Base-by-base conservation (phyloP, 2,888 invertebrate genomes). In the Meganola albula region DNA sequence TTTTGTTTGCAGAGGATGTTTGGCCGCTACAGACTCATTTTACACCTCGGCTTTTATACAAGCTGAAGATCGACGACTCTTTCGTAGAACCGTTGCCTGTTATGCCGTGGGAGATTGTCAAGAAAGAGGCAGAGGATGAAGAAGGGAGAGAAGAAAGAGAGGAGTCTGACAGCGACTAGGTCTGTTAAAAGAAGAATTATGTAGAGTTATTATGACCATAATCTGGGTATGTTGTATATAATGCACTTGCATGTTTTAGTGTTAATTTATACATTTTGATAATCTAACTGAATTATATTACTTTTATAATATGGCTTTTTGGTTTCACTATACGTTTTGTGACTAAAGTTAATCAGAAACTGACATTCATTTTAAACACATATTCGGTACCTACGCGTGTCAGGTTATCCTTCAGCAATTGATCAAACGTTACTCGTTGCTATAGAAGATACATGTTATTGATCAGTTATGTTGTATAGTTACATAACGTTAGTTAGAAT, bases 81-180 rank as follows among this genome's bases (percentile, higher is more conserved):
- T 85, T 85, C 40, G 85, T 85, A 35, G 78, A 84, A 31, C 80
- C 78, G 0, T 53, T 85, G 10, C 85, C 85, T 0, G 69, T 82
- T 10, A 84, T 84, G 85, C 77, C 83, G 0, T 85, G 85, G 85
- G 84, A 85, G 41, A 40, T 67, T 11, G 67, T 66, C 4, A 70
- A 74, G 42, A 69, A 74, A 30, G 69, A 74, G 3, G 59, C 48
- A 8, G 74, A 74, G 12, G 80, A 75, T 0, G 71, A 71, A 1
- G 47, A 74, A 34, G 42, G 30, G 22, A 67, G 74, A 11, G 73
- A 74, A 12, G 52, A 67, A 40, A 65, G 57, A 8, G 64, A 35
- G 1, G 71, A 61, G 31, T 71, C 74, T 2, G 65, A 65, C 10
- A 75, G 70, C 40, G 78, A 79, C 45, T 79, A 48, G 65, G 10